Evolutionary conservation across 2,888 invertebrate species (phyloP), one percentile per base, ranked within the genome.

Genomic region (Synanthedon myopaeformis): DNA sequence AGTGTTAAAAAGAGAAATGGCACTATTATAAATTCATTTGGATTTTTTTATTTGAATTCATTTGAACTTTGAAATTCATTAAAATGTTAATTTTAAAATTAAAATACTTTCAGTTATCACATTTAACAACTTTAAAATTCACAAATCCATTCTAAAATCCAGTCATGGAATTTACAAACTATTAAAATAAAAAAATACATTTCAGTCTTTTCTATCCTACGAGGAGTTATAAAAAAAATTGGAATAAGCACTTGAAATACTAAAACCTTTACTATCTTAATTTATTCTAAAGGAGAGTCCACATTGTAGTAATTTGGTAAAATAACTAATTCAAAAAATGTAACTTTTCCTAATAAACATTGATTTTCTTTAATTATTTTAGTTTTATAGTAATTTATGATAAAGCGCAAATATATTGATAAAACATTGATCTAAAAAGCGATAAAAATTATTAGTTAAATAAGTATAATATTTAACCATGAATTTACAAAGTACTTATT

Each of bases 141-240:
- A 75, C 63, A 66, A 67, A 74, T 76, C 66, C 69, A 70, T 69
- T 73, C 74, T 79, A 77, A 73, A 59, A 78, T 82, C 78, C 78
- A 76, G 72, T 74, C 74, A 74, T 72, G 80, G 79, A 78, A 65
- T 70, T 71, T 74, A 79, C 54, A 72, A 35, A 67, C 79, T 82
- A 82, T 64, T 60, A 70, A 70, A 67, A 67, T 63, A 69, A 72
- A 74, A 74, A 72, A 76, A 75, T 67, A 75, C 69, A 41, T 75
- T 35, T 85, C 85, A 85, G 85, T 85, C 85, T 85, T 85, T 79
- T 76, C 70, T 74, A 76, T 81, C 78, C 76, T 76, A 77, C 67
- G 74, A 64, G 71, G 65, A 35, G 35, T 35, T 35, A 35, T 10
- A 35, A 35, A 8, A 35, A 35, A 35, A 35, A 35, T 35, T 10